Percentiles rank a stretch among this genome's conserved stretches.
phyloP scores from a whole-genome alignment of 2,888 invertebrate genomes.

The Amiota communis region DNA sequence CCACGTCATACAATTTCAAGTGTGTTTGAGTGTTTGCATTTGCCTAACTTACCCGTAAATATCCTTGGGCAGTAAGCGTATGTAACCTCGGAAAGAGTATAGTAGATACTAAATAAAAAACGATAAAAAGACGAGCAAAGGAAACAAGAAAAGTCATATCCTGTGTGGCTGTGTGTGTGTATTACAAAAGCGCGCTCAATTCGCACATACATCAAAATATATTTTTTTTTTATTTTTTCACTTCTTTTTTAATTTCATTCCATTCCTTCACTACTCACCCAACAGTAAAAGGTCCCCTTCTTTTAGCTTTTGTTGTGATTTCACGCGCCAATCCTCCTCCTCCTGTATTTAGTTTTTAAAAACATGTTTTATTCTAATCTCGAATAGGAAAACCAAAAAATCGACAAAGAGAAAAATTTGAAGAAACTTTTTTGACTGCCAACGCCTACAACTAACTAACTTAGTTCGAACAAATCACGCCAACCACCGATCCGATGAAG shows the following conservation, averaged over 20 bases:
- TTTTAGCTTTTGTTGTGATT: slow-evolving; percentile 1
- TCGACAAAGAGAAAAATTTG: too few relatives aligned
- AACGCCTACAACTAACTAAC: slow-evolving; percentile 46
- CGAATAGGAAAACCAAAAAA: too few relatives aligned
- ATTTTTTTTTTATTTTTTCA: slow-evolving; percentile 12
- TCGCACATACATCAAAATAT: slow-evolving; percentile 44
- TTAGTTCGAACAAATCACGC: too few relatives aligned
- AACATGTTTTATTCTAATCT: too few relatives aligned
- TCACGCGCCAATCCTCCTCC: background rate
- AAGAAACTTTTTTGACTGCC: slow-evolving; percentile 51
- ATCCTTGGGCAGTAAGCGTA: slow-evolving; percentile 48
- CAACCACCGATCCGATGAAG: too few relatives aligned
- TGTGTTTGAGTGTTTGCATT: slow-evolving; percentile 44
- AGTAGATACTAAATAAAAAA: background rate
- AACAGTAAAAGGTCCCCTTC: background rate
- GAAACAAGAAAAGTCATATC: slow-evolving; percentile 55
- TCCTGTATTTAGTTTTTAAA: background rate
- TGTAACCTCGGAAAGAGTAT: slow-evolving; percentile 11
- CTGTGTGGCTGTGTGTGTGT: slow-evolving; percentile 45
- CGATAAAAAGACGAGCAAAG: background rate
- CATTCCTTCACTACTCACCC: background rate
- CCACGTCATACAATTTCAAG: slow-evolving; percentile 28
- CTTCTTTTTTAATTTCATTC: slow-evolving; percentile 4
- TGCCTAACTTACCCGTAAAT: slow-evolving; percentile 55
- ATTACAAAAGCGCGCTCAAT: slow-evolving; percentile 48